Evolutionary conservation across 2,113 vertebrate species (phyloP).

Genomic region (Agelaius phoeniceus): DNA sequence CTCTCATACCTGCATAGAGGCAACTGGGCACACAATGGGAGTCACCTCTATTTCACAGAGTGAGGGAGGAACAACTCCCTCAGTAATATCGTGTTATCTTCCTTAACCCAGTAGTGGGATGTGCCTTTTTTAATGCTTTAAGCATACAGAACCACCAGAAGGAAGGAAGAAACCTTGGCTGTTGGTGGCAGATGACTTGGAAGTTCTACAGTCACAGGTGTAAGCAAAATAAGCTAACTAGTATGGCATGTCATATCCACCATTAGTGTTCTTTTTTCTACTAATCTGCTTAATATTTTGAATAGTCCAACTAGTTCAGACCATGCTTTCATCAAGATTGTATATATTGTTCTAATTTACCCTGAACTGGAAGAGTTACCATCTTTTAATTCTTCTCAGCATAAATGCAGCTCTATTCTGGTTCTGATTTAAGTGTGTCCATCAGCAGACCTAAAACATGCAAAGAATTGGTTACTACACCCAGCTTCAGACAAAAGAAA

Average conservation of each 20-base stretch:
- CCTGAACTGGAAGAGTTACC: neutral
- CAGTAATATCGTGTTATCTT: neutral
- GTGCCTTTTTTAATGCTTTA: neutral
- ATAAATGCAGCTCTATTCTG: neutral
- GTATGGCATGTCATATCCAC: neutral
- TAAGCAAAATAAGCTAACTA: neutral
- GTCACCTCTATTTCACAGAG: neutral
- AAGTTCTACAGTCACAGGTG: neutral
- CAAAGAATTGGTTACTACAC: neutral
- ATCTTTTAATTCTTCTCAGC: neutral
- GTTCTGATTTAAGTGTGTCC: neutral
- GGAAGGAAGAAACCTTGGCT: neutral
- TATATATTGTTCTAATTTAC: neutral
- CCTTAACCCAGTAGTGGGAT: neutral
- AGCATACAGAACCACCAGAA: neutral
- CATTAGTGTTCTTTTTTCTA: neutral
- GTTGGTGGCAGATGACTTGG: neutral
- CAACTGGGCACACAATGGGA: neutral
- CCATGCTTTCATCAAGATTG: neutral
- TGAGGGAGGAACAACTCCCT: neutral
- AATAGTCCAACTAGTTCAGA: neutral
- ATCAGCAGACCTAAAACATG: neutral
- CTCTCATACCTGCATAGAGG: neutral
- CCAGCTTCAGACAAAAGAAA: conserved; percentile 38
- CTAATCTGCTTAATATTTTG: neutral